Evolutionary conservation across 2,888 invertebrate genomes (phyloP).

Genomic region (Agelastica alni): DNA sequence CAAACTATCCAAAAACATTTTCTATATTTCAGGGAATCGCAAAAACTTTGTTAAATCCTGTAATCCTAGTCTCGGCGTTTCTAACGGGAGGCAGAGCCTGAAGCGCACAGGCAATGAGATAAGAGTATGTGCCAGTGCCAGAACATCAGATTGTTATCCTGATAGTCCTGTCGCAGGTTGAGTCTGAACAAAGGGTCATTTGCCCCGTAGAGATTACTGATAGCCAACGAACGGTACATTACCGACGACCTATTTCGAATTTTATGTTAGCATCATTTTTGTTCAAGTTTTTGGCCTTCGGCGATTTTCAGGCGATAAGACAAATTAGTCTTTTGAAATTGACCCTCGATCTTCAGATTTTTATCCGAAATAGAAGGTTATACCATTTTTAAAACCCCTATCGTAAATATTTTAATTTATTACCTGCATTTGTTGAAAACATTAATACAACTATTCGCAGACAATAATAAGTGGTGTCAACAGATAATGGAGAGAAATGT

Average conservation of each 20-base stretch:
- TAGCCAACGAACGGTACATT: slow-evolving; percentile 17
- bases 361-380: no score
- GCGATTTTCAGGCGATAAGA: no score
- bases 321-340: no score
- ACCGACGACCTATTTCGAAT: slow-evolving; percentile 14
- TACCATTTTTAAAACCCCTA: no score
- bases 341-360: no score
- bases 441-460: no score
- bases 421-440: no score
- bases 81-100: slow-evolving; percentile 10
- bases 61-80: slow-evolving; percentile 20
- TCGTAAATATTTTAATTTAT: no score
- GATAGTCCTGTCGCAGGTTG: slow-evolving; percentile 22
- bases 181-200: slow-evolving; percentile 29
- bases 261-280: slow-evolving; percentile 8
- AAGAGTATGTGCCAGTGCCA: slow-evolving; percentile 19
- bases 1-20: slow-evolving; percentile 19
- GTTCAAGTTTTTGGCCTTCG: slow-evolving; percentile 12
- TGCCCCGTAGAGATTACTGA: slow-evolving; percentile 25
- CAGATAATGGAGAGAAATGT: no score
- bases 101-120: slow-evolving; percentile 13
- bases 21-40: slow-evolving; percentile 18
- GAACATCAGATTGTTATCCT: slow-evolving; percentile 21
- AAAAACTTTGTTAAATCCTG: slow-evolving; percentile 25
- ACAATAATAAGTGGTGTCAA: no score